Evolutionary conservation across 1,140 invertebrate species (phyloP).

Genomic region (Drusus annulatus): DNA sequence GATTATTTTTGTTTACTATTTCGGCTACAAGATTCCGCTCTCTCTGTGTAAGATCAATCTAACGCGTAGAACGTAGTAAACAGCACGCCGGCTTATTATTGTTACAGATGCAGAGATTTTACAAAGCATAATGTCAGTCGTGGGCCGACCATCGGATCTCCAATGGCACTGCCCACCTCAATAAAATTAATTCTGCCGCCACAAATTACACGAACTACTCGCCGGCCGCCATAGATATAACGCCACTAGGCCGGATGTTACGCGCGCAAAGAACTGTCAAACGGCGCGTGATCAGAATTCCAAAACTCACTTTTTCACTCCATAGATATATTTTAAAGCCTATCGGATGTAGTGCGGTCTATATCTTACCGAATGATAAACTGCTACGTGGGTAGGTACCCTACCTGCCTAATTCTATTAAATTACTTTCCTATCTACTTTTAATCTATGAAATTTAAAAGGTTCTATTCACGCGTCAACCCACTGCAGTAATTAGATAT

Average conservation of each 20-base stretch:
- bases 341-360: too few species aligned
- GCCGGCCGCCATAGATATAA: background rate
- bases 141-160: background rate
- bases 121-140: constrained; percentile 6
- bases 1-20: too few species aligned
- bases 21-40: background rate
- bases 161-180: constrained; percentile 6
- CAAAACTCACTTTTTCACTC: too few species aligned
- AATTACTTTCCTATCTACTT: background rate
- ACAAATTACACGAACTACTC: constrained; percentile 5
- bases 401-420: background rate
- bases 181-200: background rate
- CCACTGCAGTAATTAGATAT: too few species aligned
- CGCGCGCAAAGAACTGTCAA: constrained; percentile 13
- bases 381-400: background rate
- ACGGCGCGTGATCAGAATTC: background rate
- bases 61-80: background rate
- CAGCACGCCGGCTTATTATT: background rate
- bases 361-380: too few species aligned
- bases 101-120: constrained; percentile 14
- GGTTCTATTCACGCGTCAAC: too few species aligned
- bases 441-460: too few species aligned
- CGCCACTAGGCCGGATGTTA: background rate
- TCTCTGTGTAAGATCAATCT: background rate
- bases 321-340: too few species aligned